Base-by-base conservation (phyloP, 2,888 invertebrate genomes). In the Ommatoiulus sabulosus region DNA sequence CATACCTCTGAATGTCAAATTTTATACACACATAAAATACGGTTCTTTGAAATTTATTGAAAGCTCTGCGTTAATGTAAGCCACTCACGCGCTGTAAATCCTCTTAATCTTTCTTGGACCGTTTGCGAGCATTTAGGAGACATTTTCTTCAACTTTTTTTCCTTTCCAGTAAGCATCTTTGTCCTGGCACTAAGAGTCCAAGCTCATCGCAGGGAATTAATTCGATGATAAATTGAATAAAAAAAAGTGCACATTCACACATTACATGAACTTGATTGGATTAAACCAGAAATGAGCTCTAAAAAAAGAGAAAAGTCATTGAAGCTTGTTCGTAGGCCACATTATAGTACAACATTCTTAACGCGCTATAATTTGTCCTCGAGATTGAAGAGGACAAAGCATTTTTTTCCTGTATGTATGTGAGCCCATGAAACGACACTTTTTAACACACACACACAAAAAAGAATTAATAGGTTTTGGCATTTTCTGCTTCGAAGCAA, bases 171-270 rank as follows among this genome's bases (percentile, higher is more conserved):
- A 24, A 72, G 72, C 72, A 24, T 72, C 57, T 24, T 72, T 72
- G 72, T 72, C 72, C 72, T 72, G 24, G 72, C 72, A 72, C 72
- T n/a, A 72, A 10, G 72, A 20, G 72, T 72, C 72, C 72, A 72
- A 72, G 72, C 72, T 72, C 72, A 24, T 72, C 24, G 72, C 72
- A 6, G 72, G 10, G 72, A 72, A 72, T 72, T 72, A 72, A 72
- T 72, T 72, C 72, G 72, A 72, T 72, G 72, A 72, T 72, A 72
- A 72, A 72, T 72, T 72, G 72, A 72, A 72, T 72, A 72, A 72
- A 72, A 35, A n/a, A 72, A 72, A 72, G 72, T 72, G 72, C 72
- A 24, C 72, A 24, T 72, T 72, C 72, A 72, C 72, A 72, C 72
- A 72, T 72, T 72, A 72, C 72, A 72, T 8, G 24, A 72, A 72